phyloP scores from a whole-genome alignment of 2,113 vertebrate genomes.

The Corythoichthys haematopterus region DNA sequence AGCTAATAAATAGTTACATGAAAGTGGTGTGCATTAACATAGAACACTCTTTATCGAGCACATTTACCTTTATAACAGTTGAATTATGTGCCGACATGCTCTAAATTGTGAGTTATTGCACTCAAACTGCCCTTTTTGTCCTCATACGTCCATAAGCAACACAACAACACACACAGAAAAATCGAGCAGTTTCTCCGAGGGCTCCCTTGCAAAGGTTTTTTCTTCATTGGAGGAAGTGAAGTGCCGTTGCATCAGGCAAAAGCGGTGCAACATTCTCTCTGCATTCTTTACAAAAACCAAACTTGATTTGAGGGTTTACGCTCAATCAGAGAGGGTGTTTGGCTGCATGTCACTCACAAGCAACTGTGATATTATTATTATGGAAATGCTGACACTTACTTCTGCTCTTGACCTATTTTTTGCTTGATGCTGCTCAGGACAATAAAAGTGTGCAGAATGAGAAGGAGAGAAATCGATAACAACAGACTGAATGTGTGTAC shows the following conservation, averaged over 20 bases:
- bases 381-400: conserved; percentile 85
- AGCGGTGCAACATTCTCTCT: conserved; percentile 60
- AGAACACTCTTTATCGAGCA: background rate
- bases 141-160: conserved; percentile 47
- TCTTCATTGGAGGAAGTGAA: conserved; percentile 14
- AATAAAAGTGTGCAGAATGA: conserved; percentile 86
- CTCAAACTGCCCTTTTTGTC: conserved; percentile 15
- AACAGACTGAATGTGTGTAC: conserved; percentile 50
- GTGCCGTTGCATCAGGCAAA: conserved; percentile 48
- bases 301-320: conserved; percentile 43
- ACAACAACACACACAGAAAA: conserved; percentile 19
- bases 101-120: background rate
- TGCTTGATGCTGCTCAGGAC: conserved; percentile 98
- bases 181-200: conserved; percentile 19
- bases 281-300: conserved; percentile 40
- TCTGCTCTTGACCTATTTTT: conserved; percentile 94
- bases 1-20: background rate
- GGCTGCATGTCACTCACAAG: conserved; percentile 73
- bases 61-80: background rate
- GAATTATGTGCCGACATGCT: background rate
- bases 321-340: conserved; percentile 70
- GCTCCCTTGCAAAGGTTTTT: conserved; percentile 33
- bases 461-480: conserved; percentile 74
- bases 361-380: conserved; percentile 71
- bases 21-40: background rate